Conservation (phyloP, 2,888 invertebrate genomes). For the Drosophila parthenogenetica region DNA sequence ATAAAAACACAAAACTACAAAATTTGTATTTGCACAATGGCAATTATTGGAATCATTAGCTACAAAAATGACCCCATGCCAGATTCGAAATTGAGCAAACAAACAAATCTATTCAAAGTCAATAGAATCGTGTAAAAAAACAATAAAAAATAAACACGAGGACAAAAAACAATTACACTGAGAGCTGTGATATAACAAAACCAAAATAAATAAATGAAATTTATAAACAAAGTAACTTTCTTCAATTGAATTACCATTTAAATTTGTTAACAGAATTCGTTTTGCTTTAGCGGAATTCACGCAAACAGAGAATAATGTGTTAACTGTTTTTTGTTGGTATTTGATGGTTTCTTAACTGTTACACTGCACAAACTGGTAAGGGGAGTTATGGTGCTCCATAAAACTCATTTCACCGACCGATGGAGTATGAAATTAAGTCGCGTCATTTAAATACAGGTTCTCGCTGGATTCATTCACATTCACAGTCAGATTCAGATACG, state of each 20-base stretch:
- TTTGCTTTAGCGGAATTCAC: neutral
- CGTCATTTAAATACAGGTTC: constrained; percentile 59
- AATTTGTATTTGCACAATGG: constrained; percentile 69
- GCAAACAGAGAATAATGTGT: constrained; percentile 2
- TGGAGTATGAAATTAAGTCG: constrained; percentile 46
- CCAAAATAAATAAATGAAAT: neutral
- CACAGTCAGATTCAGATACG: constrained; percentile 6
- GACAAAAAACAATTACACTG: constrained; percentile 40
- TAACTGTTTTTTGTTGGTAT: constrained; percentile 32
- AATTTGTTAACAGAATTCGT: neutral
- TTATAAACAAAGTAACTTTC: neutral
- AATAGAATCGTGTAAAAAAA: constrained; percentile 48
- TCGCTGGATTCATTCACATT: constrained; percentile 35
- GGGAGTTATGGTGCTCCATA: constrained; percentile 56
- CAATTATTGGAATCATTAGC: constrained; percentile 77
- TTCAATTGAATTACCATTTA: constrained; percentile 44
- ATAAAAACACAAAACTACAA: too few relatives aligned
- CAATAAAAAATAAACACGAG: constrained; percentile 21
- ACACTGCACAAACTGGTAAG: constrained; percentile 56
- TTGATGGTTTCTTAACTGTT: constrained; percentile 36
- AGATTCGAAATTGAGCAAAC: constrained; percentile 59
- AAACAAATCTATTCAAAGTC: constrained; percentile 51
- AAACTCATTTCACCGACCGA: constrained; percentile 56
- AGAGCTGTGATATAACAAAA: constrained; percentile 12
- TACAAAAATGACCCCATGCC: constrained; percentile 53